Percentiles rank a stretch among this genome's conserved stretches.
phyloP scores from a whole-genome alignment of 2,888 invertebrate species.

The Ophion ventricosus region DNA sequence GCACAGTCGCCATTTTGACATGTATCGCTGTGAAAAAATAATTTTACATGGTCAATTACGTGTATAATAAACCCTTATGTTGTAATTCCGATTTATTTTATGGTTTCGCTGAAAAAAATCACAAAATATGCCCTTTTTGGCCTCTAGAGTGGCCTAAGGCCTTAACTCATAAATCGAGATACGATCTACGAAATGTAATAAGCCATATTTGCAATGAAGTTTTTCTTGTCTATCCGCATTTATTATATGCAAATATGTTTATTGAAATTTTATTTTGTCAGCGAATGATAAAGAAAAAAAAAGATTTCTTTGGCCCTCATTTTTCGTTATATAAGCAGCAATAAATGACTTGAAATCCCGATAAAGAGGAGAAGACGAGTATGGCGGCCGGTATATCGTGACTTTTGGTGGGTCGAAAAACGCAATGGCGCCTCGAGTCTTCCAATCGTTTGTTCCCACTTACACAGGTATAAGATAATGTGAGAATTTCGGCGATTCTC shows the following conservation, averaged over 20 bases:
- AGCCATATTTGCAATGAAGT: slow-evolving; percentile 11
- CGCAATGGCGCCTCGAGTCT: slow-evolving; percentile 49
- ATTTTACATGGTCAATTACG: too few relatives aligned
- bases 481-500: slow-evolving; percentile 51
- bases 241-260: not conserved
- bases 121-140: too few relatives aligned
- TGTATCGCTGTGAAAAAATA: too few relatives aligned
- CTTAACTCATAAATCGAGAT: slow-evolving; percentile 23
- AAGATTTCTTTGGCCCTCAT: too few relatives aligned
- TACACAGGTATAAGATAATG: slow-evolving; percentile 8
- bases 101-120: too few relatives aligned
- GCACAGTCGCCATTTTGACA: too few relatives aligned
- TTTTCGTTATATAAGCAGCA: too few relatives aligned
- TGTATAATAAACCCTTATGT: too few relatives aligned
- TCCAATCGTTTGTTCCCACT: not conserved
- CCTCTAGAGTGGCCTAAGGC: too few relatives aligned
- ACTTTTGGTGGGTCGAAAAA: not conserved
- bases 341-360: not conserved
- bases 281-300: too few relatives aligned
- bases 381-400: not conserved
- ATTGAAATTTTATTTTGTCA: too few relatives aligned
- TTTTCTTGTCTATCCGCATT: not conserved
- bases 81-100: too few relatives aligned
- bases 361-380: not conserved
- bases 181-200: slow-evolving; percentile 23